Evolutionary conservation across 2,113 vertebrate species (phyloP).

Genomic region (Trogon melanurus): DNA sequence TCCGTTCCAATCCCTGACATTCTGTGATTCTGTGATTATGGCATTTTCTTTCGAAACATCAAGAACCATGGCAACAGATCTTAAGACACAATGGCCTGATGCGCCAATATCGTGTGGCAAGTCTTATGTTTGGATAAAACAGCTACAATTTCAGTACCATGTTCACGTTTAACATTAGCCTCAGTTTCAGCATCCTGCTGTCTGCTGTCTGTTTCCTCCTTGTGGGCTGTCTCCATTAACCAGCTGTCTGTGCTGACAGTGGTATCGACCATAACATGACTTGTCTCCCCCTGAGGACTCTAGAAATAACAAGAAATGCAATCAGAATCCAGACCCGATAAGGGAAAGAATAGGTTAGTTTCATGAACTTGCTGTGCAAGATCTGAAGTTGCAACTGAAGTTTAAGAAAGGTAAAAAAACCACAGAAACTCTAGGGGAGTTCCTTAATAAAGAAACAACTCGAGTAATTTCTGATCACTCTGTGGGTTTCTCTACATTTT

Average conservation of each 20-base stretch:
- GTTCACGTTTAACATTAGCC: neutral
- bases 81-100: neutral
- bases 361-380: neutral
- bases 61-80: neutral
- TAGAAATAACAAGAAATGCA: constrained; percentile 32
- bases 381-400: neutral
- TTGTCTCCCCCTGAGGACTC: neutral
- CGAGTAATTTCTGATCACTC: neutral
- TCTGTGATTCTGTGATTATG: too few species aligned
- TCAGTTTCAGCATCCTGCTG: neutral
- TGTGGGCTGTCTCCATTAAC: neutral
- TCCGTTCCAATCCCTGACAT: too few species aligned
- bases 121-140: neutral
- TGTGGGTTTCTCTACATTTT: neutral
- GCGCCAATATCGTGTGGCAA: neutral
- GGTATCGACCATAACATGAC: neutral
- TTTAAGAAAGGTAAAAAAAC: neutral
- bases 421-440: neutral
- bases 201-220: neutral
- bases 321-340: neutral
- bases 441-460: neutral
- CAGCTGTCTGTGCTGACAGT: constrained; percentile 42
- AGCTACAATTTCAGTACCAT: neutral
- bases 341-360: neutral
- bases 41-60: neutral